phyloP scores from a whole-genome alignment of 2,113 vertebrate species.

The Odocoileus virginianus region DNA sequence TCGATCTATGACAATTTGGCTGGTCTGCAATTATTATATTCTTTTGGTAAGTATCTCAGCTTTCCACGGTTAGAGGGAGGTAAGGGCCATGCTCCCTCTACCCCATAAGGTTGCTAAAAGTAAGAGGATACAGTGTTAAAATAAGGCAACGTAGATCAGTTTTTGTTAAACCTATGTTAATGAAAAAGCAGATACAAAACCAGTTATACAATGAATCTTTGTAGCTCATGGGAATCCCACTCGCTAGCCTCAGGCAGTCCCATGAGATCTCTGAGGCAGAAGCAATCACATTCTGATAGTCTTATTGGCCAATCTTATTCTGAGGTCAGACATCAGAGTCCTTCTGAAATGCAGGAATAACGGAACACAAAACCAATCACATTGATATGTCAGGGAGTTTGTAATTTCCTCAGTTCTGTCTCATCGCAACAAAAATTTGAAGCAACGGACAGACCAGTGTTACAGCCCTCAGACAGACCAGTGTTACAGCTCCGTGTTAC shows the following conservation, averaged over 20 bases:
- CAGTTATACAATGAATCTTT: background rate
- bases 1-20: background rate
- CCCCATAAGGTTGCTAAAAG: background rate
- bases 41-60: background rate
- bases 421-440: background rate
- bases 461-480: background rate
- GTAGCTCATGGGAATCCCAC: background rate
- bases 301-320: background rate
- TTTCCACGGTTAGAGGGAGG: background rate
- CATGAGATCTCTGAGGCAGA: background rate
- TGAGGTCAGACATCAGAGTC: background rate
- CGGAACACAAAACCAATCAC: background rate
- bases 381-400: background rate
- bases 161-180: background rate
- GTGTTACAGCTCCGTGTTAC: background rate
- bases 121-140: background rate
- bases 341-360: background rate
- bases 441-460: background rate
- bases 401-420: background rate
- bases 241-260: background rate
- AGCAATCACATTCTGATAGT: background rate
- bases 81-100: background rate
- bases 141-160: background rate
- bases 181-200: background rate
- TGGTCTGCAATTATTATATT: background rate